Conservation (phyloP, 2,113 vertebrate species). For the Mormyrus lacerda region DNA sequence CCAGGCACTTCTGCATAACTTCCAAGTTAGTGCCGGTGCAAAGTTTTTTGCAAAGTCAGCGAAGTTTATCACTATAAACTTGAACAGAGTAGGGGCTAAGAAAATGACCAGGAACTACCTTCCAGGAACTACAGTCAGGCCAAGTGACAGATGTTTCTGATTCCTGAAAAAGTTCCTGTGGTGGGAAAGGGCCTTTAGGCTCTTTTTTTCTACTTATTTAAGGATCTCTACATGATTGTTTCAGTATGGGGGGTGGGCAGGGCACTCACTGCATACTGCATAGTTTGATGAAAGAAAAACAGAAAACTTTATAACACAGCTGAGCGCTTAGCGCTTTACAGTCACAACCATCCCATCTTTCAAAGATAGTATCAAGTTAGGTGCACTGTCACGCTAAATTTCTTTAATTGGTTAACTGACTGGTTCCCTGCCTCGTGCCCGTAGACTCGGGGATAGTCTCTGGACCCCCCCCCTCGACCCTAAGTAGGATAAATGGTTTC, state of each 20-base stretch:
- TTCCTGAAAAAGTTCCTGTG: no score
- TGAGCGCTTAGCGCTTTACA: neutral
- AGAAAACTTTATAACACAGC: slow-evolving; percentile 10
- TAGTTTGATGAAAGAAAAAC: slow-evolving; percentile 20
- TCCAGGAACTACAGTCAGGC: neutral
- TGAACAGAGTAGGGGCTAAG: neutral
- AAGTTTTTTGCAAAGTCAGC: neutral
- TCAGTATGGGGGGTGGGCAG: neutral
- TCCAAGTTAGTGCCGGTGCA: neutral
- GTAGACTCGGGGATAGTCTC: no score
- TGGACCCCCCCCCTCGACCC: no score
- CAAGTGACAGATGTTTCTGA: no score
- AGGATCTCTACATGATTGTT: neutral
- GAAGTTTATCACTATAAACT: neutral
- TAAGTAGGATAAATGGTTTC: no score
- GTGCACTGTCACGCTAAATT: neutral
- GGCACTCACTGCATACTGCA: slow-evolving; percentile 16
- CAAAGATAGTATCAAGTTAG: neutral
- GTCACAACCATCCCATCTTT: neutral
- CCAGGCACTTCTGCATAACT: neutral
- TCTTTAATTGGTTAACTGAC: neutral
- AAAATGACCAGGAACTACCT: neutral
- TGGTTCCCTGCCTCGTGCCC: no score
- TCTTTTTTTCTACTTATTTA: neutral
- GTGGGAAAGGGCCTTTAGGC: neutral